Conservation (phyloP, 92 coral and sea anemone genomes). For the Pocillopora grandis region DNA sequence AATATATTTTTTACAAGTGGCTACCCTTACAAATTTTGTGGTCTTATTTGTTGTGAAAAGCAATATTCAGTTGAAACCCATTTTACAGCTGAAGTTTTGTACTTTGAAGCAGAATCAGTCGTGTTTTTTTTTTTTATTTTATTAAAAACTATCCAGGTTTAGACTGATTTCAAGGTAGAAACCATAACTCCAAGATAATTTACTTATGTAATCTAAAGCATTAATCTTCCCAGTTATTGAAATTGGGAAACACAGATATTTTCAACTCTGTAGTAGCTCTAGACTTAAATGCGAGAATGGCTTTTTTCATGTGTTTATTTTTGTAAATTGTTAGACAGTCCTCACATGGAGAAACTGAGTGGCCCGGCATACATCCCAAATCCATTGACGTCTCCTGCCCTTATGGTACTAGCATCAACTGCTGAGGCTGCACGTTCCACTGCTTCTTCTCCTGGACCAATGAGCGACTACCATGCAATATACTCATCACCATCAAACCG, state of each 20-base stretch:
- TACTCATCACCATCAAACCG: conserved; percentile 87
- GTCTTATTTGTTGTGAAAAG: conserved; percentile 11
- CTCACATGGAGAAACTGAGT: conserved; percentile 83
- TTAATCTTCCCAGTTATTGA: background rate
- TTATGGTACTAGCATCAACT: conserved; percentile 90
- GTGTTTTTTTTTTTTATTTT: background rate
- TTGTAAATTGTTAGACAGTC: conserved; percentile 16
- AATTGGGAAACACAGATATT: background rate
- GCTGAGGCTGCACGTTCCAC: conserved; percentile 91
- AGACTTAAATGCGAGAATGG: background rate
- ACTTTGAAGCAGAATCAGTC: background rate
- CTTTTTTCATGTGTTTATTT: background rate
- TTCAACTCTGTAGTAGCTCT: background rate
- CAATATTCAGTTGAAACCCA: conserved; percentile 14
- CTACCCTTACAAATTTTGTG: conserved; percentile 9
- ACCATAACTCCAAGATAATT: background rate
- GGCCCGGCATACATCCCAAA: conserved; percentile 82
- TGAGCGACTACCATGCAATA: conserved; percentile 79
- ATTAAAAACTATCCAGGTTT: conserved; percentile 1
- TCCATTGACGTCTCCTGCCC: conserved; percentile 87
- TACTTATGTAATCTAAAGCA: too few relatives aligned
- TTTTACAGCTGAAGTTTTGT: conserved; percentile 5
- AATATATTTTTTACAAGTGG: background rate
- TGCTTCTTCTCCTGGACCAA: conserved; percentile 76
- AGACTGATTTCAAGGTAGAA: conserved; percentile 7